Evolutionary conservation across 2,888 invertebrate genomes (phyloP).

Genomic region (Andrena bicolor): DNA sequence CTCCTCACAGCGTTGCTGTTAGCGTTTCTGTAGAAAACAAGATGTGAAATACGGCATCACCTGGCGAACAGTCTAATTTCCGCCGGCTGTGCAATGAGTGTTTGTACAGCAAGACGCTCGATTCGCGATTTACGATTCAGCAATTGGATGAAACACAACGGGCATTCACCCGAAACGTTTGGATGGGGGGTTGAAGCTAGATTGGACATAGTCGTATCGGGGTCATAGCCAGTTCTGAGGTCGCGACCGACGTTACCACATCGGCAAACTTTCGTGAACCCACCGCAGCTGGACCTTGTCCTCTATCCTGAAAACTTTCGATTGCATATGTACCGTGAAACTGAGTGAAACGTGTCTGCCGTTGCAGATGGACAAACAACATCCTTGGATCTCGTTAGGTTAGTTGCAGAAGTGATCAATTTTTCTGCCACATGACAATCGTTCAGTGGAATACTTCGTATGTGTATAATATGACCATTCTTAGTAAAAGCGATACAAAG

Average conservation of each 20-base stretch:
- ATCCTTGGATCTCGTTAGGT: no score
- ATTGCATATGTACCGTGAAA: no score
- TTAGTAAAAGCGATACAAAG: no score
- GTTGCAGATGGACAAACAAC: no score
- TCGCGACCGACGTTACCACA: constrained; percentile 53
- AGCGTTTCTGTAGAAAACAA: constrained; percentile 2
- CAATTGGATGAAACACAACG: background rate
- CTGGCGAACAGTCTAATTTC: constrained; percentile 30
- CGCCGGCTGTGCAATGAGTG: background rate
- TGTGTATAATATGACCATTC: no score
- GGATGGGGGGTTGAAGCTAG: constrained; percentile 56
- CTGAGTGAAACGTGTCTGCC: no score
- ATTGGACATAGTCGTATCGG: constrained; percentile 62
- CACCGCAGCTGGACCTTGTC: constrained; percentile 28
- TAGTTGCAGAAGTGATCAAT: no score
- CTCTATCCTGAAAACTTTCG: constrained; percentile 5
- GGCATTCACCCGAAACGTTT: no score
- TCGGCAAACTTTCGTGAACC: constrained; percentile 57
- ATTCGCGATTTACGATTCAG: constrained; percentile 38
- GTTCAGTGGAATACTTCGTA: no score
- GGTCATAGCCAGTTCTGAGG: constrained; percentile 55
- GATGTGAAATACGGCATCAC: constrained; percentile 6
- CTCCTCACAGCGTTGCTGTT: no score
- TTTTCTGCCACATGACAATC: no score
- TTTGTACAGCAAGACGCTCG: constrained; percentile 36